Base-by-base conservation (phyloP, 2,888 invertebrate genomes). In the Platycnemis pennipes region DNA sequence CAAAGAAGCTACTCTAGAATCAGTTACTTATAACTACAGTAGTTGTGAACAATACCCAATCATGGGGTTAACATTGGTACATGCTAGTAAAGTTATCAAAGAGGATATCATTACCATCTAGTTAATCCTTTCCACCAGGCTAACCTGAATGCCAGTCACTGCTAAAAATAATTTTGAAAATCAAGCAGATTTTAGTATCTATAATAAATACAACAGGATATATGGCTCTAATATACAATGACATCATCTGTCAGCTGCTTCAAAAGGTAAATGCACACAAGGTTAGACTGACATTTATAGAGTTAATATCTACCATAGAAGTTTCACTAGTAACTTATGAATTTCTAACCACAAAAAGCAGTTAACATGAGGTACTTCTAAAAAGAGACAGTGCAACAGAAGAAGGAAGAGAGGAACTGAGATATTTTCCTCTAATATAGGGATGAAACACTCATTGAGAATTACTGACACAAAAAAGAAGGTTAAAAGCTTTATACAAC, bases 291-390 rank as follows among this genome's bases (percentile, higher is more conserved):
- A 63, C 22, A 63, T 16, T 8, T n/a, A 63, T 26, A 19, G 26
- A 63, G 26, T 26, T 63, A 26, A 63, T 63, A n/a, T n/a, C 63
- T 63, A 63, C 63, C 26, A 63, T 63, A 63, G 63, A 63, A 63
- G 63, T 63, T 26, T 63, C 26, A 63, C 63, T 63, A 63, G 63
- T 63, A 63, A 63, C 63, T 63, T 26, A 63, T 63, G 63, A 63
- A 63, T 56, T 42, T 53, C 89, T 89, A 89, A 42, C 89, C 53
- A 89, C 89, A 56, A 89, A 53, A 89, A 89, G 53, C 86, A 86
- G 44, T 42, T 56, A 37, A 89, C 22, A 37, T 53, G 19, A 89
- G 53, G 56, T 89, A 53, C 31, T 89, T 89, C 89, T 53, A 89
- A 53, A 89, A 89, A 89, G 31, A 89, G 49, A 89, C 26, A 53